Evolutionary conservation across 2,797 vertebrate genomes (phyloP).

Genomic region (Sebastes taczanowskii): DNA sequence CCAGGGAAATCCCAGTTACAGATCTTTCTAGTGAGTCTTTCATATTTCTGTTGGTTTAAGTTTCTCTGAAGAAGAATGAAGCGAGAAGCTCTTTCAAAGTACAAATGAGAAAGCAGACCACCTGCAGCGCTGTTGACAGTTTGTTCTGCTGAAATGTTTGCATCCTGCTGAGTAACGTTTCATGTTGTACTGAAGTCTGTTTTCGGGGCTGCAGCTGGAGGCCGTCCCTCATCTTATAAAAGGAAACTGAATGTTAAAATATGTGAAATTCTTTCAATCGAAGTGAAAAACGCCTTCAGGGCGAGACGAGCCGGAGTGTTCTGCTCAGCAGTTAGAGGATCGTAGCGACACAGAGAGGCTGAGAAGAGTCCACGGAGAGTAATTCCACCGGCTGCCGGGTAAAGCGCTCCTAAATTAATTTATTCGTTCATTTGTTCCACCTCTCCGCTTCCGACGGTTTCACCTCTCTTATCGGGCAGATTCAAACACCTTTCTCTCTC

Average conservation of each 20-base stretch:
- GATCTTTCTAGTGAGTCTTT: not conserved
- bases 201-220: not conserved
- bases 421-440: slow-evolving; percentile 20
- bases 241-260: not conserved
- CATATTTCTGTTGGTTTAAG: not conserved
- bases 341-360: not conserved
- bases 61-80: no score
- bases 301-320: not conserved
- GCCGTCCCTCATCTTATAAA: not conserved
- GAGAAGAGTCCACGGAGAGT: slow-evolving; percentile 6
- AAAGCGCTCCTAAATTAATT: slow-evolving; percentile 13
- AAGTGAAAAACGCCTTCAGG: slow-evolving; percentile 5
- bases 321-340: slow-evolving; percentile 12
- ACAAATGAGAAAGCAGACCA: not conserved
- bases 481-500: not conserved
- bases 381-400: not conserved
- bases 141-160: not conserved
- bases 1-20: not conserved
- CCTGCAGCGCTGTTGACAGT: not conserved
- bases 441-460: slow-evolving; percentile 1
- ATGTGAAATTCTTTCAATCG: not conserved
- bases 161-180: not conserved
- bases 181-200: not conserved
- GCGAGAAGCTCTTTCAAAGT: not conserved
- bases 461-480: slow-evolving; percentile 19